Conservation (phyloP, 1,140 invertebrate genomes). For the Camponotus pennsylvanicus region DNA sequence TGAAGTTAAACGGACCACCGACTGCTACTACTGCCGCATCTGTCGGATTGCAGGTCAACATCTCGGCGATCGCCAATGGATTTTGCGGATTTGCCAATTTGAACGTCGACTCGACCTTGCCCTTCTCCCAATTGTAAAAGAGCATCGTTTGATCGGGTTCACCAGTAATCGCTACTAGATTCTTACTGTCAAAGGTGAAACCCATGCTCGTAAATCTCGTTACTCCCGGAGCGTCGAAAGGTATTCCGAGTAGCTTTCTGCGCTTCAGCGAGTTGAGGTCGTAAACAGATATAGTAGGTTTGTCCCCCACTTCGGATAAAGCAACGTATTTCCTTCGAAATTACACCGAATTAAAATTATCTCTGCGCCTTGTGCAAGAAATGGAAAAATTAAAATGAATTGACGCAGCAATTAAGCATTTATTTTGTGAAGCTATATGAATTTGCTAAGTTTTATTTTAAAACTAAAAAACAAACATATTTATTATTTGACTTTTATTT, state of each 20-base stretch:
- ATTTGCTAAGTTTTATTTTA: too few species aligned
- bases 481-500: too few species aligned
- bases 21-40: constrained; percentile 92
- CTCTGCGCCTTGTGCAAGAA: background rate
- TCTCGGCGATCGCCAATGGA: constrained; percentile 84
- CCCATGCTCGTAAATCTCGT: constrained; percentile 90
- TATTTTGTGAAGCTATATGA: background rate
- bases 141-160: constrained; percentile 93
- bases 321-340: constrained; percentile 87
- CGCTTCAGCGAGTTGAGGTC: constrained; percentile 88
- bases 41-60: constrained; percentile 91
- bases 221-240: constrained; percentile 83
- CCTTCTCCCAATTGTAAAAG: constrained; percentile 94
- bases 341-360: constrained; percentile 20
- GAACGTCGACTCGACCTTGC: constrained; percentile 91
- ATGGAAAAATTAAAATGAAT: background rate
- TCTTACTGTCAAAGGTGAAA: constrained; percentile 93
- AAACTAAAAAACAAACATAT: background rate
- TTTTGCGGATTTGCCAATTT: constrained; percentile 90
- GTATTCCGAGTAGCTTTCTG: constrained; percentile 88
- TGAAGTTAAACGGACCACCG: constrained; percentile 91
- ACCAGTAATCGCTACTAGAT: constrained; percentile 92
- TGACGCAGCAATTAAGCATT: background rate
- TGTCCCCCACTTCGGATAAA: constrained; percentile 86
- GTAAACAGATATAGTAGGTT: constrained; percentile 89